These are phyloP conservation scores for Megaceryle maxima DNA, from an alignment of 2,113 vertebrate species.

Conservation along the genomic window DNA sequence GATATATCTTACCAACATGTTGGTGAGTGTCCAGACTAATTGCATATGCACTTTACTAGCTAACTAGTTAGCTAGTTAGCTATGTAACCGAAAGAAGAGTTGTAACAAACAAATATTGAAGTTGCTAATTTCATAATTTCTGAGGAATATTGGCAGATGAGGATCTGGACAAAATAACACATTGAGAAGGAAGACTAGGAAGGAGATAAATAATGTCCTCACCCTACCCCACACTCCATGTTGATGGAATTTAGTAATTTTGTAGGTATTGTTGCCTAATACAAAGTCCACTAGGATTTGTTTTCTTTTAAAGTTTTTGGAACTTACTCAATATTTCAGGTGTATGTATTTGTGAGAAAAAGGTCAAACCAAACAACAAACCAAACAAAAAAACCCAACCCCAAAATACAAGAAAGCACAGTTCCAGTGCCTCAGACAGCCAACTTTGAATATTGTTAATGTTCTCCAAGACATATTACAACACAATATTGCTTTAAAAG, in stretches of 20 bases:
- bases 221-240: no score
- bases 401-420: background rate
- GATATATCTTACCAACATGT: background rate
- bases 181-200: background rate
- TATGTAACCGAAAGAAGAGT: background rate
- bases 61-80: background rate
- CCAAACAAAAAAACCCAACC: fast-evolving
- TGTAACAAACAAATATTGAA: background rate
- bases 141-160: background rate
- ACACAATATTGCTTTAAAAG: background rate
- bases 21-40: background rate
- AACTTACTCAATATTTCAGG: background rate
- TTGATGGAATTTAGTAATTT: no score
- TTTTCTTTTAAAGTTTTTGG: no score
- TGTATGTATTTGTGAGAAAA: background rate
- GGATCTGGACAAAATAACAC: background rate
- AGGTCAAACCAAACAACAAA: background rate
- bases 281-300: no score
- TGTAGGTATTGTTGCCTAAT: no score
- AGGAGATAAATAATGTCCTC: background rate
- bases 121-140: background rate
- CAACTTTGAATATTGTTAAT: background rate
- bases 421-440: background rate
- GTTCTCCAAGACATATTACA: background rate
- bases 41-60: background rate